Percentiles rank a stretch among this genome's conserved stretches.
Evolutionary conservation across 2,797 vertebrate species (phyloP).

Genomic region (Syndactyla subalaris): DNA sequence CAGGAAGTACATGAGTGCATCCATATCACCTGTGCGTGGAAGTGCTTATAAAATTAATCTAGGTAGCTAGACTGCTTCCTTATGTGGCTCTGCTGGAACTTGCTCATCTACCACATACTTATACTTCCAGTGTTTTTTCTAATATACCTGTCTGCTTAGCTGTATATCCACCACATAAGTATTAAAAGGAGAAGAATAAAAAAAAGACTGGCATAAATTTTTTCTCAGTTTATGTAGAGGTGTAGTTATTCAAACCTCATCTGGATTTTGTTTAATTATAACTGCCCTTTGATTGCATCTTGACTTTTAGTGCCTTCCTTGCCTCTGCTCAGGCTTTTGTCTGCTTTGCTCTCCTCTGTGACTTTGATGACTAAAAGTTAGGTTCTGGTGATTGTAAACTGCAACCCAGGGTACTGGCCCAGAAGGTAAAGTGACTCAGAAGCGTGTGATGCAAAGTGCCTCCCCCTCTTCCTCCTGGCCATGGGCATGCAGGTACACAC

Average conservation of each 20-base stretch:
- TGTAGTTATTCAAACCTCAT: neutral
- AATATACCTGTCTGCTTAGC: accelerated
- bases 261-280: neutral
- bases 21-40: neutral
- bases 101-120: neutral
- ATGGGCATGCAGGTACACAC: neutral
- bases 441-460: neutral
- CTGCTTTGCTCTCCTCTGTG: neutral
- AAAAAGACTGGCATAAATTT: neutral
- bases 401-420: neutral
- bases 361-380: neutral
- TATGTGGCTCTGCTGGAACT: neutral
- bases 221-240: neutral
- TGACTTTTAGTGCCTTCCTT: neutral
- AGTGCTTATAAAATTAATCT: neutral
- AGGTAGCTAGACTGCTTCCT: neutral
- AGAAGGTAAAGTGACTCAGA: neutral
- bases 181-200: neutral
- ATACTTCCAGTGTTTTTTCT: neutral
- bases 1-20: neutral
- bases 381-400: neutral
- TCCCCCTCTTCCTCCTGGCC: neutral
- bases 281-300: neutral
- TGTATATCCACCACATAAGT: neutral
- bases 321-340: neutral